Conservation (phyloP, 2,113 vertebrate genomes). For the Siniperca knerii region DNA sequence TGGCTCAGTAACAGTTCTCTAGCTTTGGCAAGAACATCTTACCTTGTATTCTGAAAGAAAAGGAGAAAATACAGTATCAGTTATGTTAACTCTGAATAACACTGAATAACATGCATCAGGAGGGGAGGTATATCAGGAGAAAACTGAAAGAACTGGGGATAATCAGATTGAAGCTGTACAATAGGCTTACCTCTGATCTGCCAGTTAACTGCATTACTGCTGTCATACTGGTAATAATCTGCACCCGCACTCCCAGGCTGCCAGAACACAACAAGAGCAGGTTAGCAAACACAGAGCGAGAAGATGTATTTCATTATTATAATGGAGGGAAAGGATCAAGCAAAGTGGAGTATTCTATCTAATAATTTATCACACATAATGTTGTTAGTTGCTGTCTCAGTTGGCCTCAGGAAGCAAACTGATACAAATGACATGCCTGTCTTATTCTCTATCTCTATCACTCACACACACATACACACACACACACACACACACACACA, state of each 20-base stretch:
- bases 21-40: slow-evolving; percentile 69
- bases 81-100: neutral
- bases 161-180: slow-evolving; percentile 8
- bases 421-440: slow-evolving; percentile 25
- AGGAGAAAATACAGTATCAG: slow-evolving; percentile 4
- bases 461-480: neutral
- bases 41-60: slow-evolving; percentile 95
- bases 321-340: neutral
- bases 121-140: neutral
- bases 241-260: slow-evolving; percentile 85
- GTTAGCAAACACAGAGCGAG: slow-evolving; percentile 6
- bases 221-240: slow-evolving; percentile 95
- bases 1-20: slow-evolving; percentile 2
- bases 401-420: slow-evolving; percentile 26
- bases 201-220: slow-evolving; percentile 94
- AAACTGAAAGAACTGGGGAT: slow-evolving; percentile 10
- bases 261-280: slow-evolving; percentile 29
- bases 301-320: neutral
- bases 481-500: neutral
- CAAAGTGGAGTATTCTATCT: neutral
- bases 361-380: neutral
- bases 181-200: slow-evolving; percentile 91
- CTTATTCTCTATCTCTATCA: neutral
- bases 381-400: neutral
- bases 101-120: neutral